phyloP scores from a whole-genome alignment of 2,888 invertebrate genomes.

The Chalcis sispes region DNA sequence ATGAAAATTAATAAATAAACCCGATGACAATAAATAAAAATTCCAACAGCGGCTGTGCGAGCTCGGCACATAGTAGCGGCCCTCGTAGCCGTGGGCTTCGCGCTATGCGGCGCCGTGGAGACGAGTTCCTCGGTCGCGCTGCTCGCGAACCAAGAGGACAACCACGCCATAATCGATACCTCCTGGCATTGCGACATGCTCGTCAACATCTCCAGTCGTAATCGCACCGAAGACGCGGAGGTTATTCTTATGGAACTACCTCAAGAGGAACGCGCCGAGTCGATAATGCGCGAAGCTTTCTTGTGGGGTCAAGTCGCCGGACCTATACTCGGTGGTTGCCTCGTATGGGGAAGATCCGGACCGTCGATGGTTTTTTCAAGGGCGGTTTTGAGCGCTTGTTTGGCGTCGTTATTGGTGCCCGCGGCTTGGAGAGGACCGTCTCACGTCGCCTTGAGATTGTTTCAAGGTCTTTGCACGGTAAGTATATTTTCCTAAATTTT shows the following conservation, averaged over 20 bases:
- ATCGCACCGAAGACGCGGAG: conserved; percentile 72
- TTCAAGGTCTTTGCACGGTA: conserved; percentile 79
- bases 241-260: conserved; percentile 75
- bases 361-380: conserved; percentile 79
- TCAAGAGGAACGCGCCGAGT: conserved; percentile 78
- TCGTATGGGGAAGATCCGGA: conserved; percentile 79
- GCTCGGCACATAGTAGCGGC: conserved; percentile 78
- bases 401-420: conserved; percentile 78
- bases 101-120: conserved; percentile 79
- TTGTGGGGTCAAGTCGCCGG: conserved; percentile 80
- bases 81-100: conserved; percentile 78
- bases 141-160: conserved; percentile 76
- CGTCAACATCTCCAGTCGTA: conserved; percentile 72
- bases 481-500: conserved; percentile 57
- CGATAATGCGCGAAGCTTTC: conserved; percentile 78
- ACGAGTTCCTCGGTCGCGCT: conserved; percentile 79
- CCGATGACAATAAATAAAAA: too few relatives aligned
- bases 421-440: conserved; percentile 80
- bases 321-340: conserved; percentile 78
- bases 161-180: conserved; percentile 74
- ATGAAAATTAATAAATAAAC: too few relatives aligned
- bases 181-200: conserved; percentile 75
- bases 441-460: conserved; percentile 78
- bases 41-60: conserved; percentile 71
- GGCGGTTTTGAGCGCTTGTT: conserved; percentile 79